Percentiles rank a stretch among this genome's conserved stretches.
Conservation (phyloP, 1,140 invertebrate species). For the Glomeris maerens region DNA sequence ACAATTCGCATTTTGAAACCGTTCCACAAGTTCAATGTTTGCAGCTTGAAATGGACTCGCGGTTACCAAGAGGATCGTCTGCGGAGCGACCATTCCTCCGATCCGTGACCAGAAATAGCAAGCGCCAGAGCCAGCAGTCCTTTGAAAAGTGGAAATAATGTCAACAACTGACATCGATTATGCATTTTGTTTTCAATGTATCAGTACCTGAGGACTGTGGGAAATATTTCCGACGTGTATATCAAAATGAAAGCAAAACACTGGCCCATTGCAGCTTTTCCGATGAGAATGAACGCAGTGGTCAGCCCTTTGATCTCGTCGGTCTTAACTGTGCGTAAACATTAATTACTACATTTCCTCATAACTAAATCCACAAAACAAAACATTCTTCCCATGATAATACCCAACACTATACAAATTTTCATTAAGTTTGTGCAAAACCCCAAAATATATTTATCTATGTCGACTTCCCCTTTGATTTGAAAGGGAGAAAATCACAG, state of each 20-base stretch:
- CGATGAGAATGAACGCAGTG: not conserved
- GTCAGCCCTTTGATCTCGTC: not conserved
- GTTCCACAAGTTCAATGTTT: not conserved
- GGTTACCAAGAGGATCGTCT: conserved; percentile 29
- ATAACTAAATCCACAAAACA: no score
- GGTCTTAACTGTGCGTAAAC: conserved; percentile 3
- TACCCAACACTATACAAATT: no score
- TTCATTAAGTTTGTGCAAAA: no score
- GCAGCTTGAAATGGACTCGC: not conserved
- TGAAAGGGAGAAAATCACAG: no score
- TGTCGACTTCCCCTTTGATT: no score
- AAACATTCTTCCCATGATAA: no score
- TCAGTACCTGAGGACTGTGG: conserved; percentile 1
- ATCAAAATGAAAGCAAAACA: conserved; percentile 2
- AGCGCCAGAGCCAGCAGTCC: conserved; percentile 27
- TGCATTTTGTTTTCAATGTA: no score
- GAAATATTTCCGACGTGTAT: conserved; percentile 1
- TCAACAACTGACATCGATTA: no score
- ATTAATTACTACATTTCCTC: no score
- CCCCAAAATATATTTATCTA: no score
- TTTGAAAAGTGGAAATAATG: no score
- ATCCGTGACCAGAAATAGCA: conserved; percentile 27
- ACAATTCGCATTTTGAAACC: not conserved
- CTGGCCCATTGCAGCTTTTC: not conserved
- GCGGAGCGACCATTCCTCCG: conserved; percentile 27